Conservation (phyloP, 1,140 invertebrate genomes). For the Amphibalanus amphitrite region DNA sequence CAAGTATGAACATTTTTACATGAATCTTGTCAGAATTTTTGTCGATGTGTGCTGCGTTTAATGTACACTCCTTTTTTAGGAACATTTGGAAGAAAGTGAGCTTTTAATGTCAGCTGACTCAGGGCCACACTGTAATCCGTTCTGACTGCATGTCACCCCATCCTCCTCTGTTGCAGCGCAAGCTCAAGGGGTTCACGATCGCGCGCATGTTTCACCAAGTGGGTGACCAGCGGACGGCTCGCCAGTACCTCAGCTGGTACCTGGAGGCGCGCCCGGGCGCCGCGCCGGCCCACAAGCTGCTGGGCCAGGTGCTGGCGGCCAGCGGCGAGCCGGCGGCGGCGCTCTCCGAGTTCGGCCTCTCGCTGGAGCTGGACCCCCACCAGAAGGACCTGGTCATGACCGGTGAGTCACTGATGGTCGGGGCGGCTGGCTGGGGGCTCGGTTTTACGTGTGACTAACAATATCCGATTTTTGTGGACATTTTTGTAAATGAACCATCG, state of each 20-base stretch:
- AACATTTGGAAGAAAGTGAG: no score
- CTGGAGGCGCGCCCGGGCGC: constrained; percentile 51
- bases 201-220: constrained; percentile 63
- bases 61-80: no score
- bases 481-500: no score
- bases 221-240: constrained; percentile 53
- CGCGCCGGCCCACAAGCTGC: constrained; percentile 54
- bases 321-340: constrained; percentile 53
- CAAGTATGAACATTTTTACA: no score
- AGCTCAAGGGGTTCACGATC: constrained; percentile 51
- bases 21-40: no score
- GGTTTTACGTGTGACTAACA: no score
- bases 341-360: constrained; percentile 53
- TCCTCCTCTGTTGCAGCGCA: constrained; percentile 39
- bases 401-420: constrained; percentile 33
- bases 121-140: no score
- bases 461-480: no score
- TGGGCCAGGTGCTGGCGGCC: constrained; percentile 56
- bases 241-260: constrained; percentile 54
- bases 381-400: constrained; percentile 63
- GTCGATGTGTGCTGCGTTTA: no score
- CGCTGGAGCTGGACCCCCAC: constrained; percentile 52
- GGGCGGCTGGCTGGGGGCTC: neutral
- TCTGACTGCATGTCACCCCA: no score
- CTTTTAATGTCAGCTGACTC: no score